Evolutionary conservation across 2,888 invertebrate genomes (phyloP).

Genomic region (Parnassius apollo): DNA sequence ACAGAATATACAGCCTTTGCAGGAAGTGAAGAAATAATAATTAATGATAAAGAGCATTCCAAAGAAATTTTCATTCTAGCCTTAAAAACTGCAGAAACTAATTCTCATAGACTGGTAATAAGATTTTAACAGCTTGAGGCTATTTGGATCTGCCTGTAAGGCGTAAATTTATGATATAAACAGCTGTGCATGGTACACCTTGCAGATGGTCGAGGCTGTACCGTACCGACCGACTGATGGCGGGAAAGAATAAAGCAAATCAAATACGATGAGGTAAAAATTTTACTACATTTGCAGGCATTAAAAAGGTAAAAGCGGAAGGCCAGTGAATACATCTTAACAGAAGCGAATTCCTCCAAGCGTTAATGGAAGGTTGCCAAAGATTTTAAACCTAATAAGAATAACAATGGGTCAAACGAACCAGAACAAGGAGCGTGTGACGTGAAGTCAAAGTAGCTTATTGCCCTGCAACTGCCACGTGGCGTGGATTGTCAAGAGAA

Average conservation of each 20-base stretch:
- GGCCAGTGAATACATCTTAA: constrained; percentile 9
- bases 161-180: too few relatives aligned
- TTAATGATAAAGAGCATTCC: too few relatives aligned
- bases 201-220: neutral
- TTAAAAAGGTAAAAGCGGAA: constrained; percentile 13
- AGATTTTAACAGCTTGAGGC: too few relatives aligned
- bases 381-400: constrained; percentile 7
- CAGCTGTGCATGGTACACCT: too few relatives aligned
- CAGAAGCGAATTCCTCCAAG: constrained; percentile 7
- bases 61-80: too few relatives aligned
- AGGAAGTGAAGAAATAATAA: too few relatives aligned
- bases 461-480: neutral
- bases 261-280: constrained; percentile 13
- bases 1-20: too few relatives aligned
- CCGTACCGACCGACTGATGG: neutral
- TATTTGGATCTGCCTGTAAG: too few relatives aligned
- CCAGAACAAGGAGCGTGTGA: constrained; percentile 8
- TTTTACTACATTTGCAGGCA: constrained; percentile 4
- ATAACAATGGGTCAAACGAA: constrained; percentile 7
- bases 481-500: constrained; percentile 1
- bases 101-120: too few relatives aligned
- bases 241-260: constrained; percentile 7
- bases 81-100: too few relatives aligned
- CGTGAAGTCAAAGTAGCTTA: constrained; percentile 1
- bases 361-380: constrained; percentile 14